Evolutionary conservation across 2,113 vertebrate species (phyloP).

Genomic region (Psilopogon haemacephalus): DNA sequence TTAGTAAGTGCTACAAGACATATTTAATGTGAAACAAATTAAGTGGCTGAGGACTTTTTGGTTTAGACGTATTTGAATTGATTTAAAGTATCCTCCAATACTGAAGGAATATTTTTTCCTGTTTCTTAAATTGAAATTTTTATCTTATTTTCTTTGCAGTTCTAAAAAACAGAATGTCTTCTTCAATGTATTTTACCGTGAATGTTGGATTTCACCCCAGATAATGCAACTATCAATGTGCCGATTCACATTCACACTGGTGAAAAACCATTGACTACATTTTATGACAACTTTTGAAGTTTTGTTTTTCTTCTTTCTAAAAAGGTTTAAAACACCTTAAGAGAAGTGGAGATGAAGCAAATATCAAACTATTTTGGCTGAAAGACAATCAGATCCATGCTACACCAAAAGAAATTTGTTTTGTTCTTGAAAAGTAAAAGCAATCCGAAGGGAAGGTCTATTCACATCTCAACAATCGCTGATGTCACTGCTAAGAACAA

Average conservation of each 20-base stretch:
- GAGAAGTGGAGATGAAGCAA: not conserved
- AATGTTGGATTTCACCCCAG: not conserved
- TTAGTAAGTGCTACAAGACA: not conserved
- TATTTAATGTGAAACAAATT: not conserved
- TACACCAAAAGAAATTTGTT: not conserved
- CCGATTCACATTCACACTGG: not conserved
- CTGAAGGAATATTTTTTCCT: not conserved
- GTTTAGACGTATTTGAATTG: not conserved
- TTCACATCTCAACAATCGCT: not conserved
- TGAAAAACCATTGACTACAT: not conserved
- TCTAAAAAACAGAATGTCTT: not conserved
- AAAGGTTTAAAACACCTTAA: not conserved
- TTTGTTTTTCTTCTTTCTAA: not conserved
- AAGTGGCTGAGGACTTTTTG: not conserved
- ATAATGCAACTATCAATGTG: not conserved
- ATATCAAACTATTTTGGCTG: not conserved
- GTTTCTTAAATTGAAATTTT: not conserved
- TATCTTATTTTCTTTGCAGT: not conserved
- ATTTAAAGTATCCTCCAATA: not conserved
- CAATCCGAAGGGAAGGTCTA: not conserved
- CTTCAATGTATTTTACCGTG: not conserved
- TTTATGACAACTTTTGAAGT: not conserved
- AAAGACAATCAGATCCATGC: not conserved
- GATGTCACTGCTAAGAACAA: not conserved
- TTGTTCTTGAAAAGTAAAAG: not conserved